These are phyloP conservation scores for Tinamus major DNA, from an alignment of 2,797 vertebrate genomes.

Conservation along the genomic window DNA sequence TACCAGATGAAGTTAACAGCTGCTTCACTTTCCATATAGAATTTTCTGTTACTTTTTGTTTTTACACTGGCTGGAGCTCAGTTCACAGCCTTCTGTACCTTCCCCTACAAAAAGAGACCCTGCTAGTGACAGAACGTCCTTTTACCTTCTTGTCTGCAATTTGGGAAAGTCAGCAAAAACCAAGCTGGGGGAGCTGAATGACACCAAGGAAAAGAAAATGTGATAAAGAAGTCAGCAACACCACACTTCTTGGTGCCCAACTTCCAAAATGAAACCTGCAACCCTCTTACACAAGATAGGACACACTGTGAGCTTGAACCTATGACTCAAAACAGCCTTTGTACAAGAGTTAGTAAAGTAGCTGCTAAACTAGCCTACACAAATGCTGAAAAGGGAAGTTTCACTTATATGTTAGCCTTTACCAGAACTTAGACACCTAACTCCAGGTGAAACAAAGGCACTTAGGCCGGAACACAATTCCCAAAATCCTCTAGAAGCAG, in stretches of 20 bases:
- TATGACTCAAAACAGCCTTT: background rate
- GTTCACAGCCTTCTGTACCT: background rate
- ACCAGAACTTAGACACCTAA: background rate
- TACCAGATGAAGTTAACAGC: background rate
- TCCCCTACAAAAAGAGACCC: slow-evolving; percentile 48
- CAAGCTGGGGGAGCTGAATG: background rate
- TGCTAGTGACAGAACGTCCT: background rate
- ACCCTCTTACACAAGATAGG: background rate
- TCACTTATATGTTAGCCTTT: background rate
- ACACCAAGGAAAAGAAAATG: background rate
- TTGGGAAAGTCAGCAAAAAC: slow-evolving; percentile 4
- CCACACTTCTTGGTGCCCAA: background rate
- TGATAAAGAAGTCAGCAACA: background rate
- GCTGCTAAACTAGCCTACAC: background rate
- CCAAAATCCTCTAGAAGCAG: background rate
- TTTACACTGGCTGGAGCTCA: background rate
- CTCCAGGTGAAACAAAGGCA: background rate
- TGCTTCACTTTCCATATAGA: background rate
- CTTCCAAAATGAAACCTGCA: background rate
- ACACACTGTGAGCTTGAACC: background rate
- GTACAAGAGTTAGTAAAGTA: background rate
- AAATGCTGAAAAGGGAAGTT: background rate
- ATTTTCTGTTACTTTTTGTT: background rate
- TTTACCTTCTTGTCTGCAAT: background rate
- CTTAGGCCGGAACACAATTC: background rate